phyloP scores from a whole-genome alignment of 2,797 vertebrate genomes.

The Ctenopoma kingsleyae region DNA sequence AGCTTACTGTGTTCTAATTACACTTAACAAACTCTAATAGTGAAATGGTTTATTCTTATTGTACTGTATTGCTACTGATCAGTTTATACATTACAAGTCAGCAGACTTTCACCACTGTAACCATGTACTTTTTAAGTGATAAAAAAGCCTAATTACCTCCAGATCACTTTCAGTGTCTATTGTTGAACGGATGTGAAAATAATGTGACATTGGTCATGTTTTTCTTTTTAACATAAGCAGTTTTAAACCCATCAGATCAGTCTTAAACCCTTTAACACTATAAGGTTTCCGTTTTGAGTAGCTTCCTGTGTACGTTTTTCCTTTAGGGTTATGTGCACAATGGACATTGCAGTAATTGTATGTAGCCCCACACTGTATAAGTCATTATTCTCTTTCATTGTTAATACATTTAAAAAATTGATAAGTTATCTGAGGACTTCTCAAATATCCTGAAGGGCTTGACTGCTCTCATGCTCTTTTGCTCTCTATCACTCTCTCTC shows the following conservation, averaged over 20 bases:
- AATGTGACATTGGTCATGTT: no score
- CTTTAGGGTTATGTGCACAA: conserved; percentile 16
- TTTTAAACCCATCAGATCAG: conserved; percentile 23
- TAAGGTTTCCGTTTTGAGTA: background rate
- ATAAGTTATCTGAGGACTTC: conserved; percentile 17
- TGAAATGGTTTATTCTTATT: background rate
- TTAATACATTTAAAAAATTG: conserved; percentile 19
- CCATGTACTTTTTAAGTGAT: background rate
- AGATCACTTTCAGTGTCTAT: background rate
- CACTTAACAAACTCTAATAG: background rate
- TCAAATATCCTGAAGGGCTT: conserved; percentile 10
- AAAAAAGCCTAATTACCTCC: background rate
- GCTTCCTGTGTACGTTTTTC: conserved; percentile 19
- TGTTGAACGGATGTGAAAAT: conserved; percentile 13
- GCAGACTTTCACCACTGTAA: background rate
- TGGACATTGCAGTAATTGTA: conserved; percentile 37
- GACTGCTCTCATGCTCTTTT: conserved; percentile 10
- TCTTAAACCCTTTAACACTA: background rate
- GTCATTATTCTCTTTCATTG: conserved; percentile 35
- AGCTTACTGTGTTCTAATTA: conserved; percentile 18
- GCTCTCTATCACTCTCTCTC: background rate
- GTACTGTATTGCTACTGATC: conserved; percentile 2
- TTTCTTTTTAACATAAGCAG: background rate
- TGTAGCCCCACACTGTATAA: conserved; percentile 3
- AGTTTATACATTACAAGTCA: background rate